Base-by-base conservation (phyloP, 2,113 vertebrate species). In the Percopsis transmontana region DNA sequence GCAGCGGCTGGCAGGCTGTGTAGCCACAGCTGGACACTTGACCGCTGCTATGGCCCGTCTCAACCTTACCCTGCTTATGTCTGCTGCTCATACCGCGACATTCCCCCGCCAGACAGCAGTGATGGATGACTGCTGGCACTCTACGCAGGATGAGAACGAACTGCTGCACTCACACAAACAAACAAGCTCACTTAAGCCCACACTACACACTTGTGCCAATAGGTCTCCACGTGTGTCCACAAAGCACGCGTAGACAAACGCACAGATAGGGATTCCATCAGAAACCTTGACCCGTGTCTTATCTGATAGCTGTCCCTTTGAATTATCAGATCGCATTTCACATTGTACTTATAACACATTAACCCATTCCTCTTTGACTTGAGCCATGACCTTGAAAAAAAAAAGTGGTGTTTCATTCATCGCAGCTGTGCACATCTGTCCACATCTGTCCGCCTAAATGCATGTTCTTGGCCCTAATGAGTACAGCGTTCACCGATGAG, bases 101-200 rank as follows among this genome's bases (percentile, higher is more conserved):
- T 68, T 33, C 66, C 63, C 62, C n/a, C 18, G 62, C 23, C 69
- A 66, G 80, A 79, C 79, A 69, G 56, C 6, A 52, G 64, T 83
- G 79, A 87, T 71, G 33, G 58, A 83, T 83, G 72, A 77, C 52
- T 62, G 58, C 53, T 66, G 70, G 69, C 71, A 65, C 69, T 55
- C 55, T 74, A 62, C 58, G 66, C 66, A 65, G 38, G 58, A 79
- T 23, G 47, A 59, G 51, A 73, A 57, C 1, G 0, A 50, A 62
- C 70, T 62, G 55, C 39, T 53, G 60, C 69, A 44, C 76, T 68
- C 16, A 47, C 51, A 55, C 23, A 27, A 52, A 47, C 21, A 33
- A 33, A 33, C 27, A 33, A 2, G 27, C 7, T 33, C 27, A 33
- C 27, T 33, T 33, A 33, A 7, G 27, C 27, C 27, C 27, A 7